Percentiles rank a stretch among this genome's conserved stretches.
Conservation (phyloP, 2,888 invertebrate species). For the Crossocerus cetratus region DNA sequence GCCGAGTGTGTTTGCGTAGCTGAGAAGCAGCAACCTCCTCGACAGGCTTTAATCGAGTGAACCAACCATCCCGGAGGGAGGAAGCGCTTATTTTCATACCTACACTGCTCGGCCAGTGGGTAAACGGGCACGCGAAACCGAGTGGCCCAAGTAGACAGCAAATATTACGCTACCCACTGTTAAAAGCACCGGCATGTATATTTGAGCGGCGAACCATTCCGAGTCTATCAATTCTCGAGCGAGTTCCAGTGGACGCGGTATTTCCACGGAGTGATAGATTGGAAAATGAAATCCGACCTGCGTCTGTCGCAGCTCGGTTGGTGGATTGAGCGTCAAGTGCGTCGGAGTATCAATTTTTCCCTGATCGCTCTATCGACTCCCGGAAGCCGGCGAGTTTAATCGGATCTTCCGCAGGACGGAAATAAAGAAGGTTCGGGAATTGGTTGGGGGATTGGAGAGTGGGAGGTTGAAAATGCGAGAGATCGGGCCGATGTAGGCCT, state of each 20-base stretch:
- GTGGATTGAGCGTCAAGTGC: too few relatives aligned
- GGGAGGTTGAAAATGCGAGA: slow-evolving; percentile 40
- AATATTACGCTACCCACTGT: slow-evolving; percentile 17
- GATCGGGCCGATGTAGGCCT: slow-evolving; percentile 59
- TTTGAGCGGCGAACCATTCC: slow-evolving; percentile 23
- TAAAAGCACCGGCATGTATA: neutral
- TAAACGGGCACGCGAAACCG: neutral
- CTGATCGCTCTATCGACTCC: too few relatives aligned
- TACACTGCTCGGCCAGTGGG: too few relatives aligned
- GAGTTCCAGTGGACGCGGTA: too few relatives aligned
- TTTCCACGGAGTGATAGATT: too few relatives aligned
- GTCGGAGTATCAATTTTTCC: too few relatives aligned
- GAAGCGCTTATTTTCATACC: too few relatives aligned
- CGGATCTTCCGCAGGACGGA: slow-evolving; percentile 33
- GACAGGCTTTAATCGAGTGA: neutral
- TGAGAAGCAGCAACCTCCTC: neutral
- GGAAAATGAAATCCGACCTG: too few relatives aligned
- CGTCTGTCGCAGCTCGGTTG: too few relatives aligned
- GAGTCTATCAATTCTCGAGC: slow-evolving; percentile 27
- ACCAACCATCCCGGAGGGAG: too few relatives aligned
- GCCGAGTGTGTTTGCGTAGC: too few relatives aligned
- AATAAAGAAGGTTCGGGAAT: slow-evolving; percentile 36
- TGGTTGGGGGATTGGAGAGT: too few relatives aligned
- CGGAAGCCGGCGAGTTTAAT: slow-evolving; percentile 22
- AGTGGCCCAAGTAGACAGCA: slow-evolving; percentile 15